phyloP scores from a whole-genome alignment of 2,888 invertebrate genomes.

The Drosophila percnosoma region DNA sequence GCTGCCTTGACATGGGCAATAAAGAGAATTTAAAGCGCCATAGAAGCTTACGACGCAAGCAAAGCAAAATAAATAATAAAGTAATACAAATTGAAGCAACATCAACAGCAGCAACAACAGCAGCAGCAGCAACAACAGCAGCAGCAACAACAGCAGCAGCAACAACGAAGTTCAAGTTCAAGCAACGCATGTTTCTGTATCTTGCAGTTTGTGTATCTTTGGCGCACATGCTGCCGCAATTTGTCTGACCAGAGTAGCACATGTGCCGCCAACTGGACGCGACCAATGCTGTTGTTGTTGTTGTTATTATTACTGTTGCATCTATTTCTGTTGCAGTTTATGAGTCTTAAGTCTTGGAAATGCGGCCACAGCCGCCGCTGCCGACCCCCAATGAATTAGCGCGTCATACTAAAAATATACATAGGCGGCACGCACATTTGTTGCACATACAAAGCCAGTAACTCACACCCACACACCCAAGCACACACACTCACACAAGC shows the following conservation, averaged over 20 bases:
- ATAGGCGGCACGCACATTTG: conserved; percentile 49
- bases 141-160: conserved; percentile 21
- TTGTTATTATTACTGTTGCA: conserved; percentile 37
- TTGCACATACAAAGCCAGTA: conserved; percentile 42
- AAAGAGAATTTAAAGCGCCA: conserved; percentile 74
- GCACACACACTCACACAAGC: conserved; percentile 14
- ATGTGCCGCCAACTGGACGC: conserved; percentile 74
- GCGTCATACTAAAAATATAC: conserved; percentile 46
- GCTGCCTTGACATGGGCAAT: conserved; percentile 75
- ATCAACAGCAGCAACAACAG: conserved; percentile 23
- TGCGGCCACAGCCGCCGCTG: conserved; percentile 13
- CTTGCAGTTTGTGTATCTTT: conserved; percentile 59
- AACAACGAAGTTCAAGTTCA: conserved; percentile 74
- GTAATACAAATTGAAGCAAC: conserved; percentile 63
- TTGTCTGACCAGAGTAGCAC: conserved; percentile 58
- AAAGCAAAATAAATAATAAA: conserved; percentile 69
- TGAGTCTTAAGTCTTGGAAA: conserved; percentile 18
- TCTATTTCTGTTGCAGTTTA: conserved; percentile 70
- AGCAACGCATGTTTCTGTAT: conserved; percentile 57
- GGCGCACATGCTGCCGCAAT: conserved; percentile 50
- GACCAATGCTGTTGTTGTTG: conserved; percentile 10
- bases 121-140: conserved; percentile 25
- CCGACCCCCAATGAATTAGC: conserved; percentile 73
- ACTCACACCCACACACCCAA: conserved; percentile 12
- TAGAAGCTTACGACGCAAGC: conserved; percentile 51